phyloP scores from a whole-genome alignment of 2,113 vertebrate genomes.

The Mionectes macconnelli region DNA sequence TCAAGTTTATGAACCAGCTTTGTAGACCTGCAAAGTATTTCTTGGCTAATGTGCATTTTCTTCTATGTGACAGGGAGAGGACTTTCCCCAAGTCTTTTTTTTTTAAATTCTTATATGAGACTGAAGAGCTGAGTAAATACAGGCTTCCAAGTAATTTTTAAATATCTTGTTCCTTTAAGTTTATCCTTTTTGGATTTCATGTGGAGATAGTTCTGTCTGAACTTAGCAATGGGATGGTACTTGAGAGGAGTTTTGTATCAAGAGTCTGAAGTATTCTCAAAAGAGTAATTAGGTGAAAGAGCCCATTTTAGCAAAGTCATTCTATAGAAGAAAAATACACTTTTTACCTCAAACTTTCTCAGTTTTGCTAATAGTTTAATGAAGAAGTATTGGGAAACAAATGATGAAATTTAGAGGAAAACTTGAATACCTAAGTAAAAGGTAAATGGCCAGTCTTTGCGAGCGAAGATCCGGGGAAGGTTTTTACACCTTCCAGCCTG shows the following conservation, averaged over 20 bases:
- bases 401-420: neutral
- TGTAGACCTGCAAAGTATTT: neutral
- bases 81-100: neutral
- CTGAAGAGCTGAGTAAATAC: neutral
- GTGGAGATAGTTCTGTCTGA: neutral
- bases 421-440: neutral
- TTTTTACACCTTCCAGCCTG: too few species aligned
- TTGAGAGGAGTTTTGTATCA: neutral
- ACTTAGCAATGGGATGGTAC: neutral
- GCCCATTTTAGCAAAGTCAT: neutral
- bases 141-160: neutral
- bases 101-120: neutral
- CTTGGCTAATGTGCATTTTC: neutral
- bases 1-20: neutral
- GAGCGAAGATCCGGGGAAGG: too few species aligned
- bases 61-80: neutral
- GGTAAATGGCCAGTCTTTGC: too few species aligned
- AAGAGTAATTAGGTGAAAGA: neutral
- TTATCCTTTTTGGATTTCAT: neutral
- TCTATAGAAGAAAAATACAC: neutral
- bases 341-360: rapidly evolving
- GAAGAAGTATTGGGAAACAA: neutral
- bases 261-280: neutral
- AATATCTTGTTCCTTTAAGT: neutral
- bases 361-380: neutral